Percentiles rank a stretch among this genome's conserved stretches.
Conservation (phyloP, 2,113 vertebrate species). For the Puffinus mauretanicus region DNA sequence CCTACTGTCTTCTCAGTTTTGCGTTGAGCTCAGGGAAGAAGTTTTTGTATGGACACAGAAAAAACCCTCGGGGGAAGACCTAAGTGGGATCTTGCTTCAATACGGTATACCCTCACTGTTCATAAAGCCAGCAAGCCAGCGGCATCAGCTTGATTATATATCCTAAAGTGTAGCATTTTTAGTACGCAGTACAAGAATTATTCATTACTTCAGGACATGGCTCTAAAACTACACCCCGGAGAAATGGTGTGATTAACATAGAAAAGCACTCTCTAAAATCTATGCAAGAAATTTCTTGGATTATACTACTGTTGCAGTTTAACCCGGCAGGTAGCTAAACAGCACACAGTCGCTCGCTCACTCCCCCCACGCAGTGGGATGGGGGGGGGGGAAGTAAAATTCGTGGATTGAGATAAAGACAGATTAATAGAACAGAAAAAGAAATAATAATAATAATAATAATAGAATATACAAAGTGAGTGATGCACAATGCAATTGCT, state of each 20-base stretch:
- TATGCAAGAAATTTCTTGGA: conserved; percentile 9
- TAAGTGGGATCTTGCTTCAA: neutral
- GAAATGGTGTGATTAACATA: conserved; percentile 30
- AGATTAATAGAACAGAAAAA: too few relatives aligned
- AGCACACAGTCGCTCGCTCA: too few relatives aligned
- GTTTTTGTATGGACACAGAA: neutral
- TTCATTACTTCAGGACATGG: conserved; percentile 34
- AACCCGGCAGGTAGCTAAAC: too few relatives aligned
- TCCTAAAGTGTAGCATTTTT: conserved; percentile 2
- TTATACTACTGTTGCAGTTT: neutral
- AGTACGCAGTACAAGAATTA: neutral
- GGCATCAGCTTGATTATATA: neutral
- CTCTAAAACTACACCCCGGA: conserved; percentile 9
- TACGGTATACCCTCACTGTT: neutral
- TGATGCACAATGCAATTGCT: too few relatives aligned
- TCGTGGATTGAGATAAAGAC: too few relatives aligned
- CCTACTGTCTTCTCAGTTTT: neutral
- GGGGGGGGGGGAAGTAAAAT: too few relatives aligned
- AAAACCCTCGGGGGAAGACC: neutral
- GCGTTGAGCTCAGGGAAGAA: neutral
- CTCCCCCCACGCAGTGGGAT: too few relatives aligned
- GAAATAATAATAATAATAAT: too few relatives aligned
- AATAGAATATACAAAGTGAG: too few relatives aligned
- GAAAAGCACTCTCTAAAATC: conserved; percentile 31
- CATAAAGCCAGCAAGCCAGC: neutral